These are phyloP conservation scores for Pteromalus puparum DNA, from an alignment of 1,140 invertebrate genomes.

Conservation along the genomic window DNA sequence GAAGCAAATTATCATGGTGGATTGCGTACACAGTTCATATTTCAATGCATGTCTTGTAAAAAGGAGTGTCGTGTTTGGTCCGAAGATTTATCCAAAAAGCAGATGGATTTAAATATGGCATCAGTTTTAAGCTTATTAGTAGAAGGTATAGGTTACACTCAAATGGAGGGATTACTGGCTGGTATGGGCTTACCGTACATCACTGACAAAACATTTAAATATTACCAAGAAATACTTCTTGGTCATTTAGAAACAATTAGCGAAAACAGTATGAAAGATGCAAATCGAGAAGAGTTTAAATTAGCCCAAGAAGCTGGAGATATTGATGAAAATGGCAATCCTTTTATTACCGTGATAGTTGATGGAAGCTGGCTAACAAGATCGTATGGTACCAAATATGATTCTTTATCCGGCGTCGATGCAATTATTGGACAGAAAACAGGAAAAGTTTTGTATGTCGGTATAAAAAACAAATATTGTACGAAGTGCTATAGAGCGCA, in stretches of 20 bases:
- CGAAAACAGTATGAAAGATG: conserved; percentile 41
- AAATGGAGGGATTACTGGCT: no score
- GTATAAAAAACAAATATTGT: conserved; percentile 63
- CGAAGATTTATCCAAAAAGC: no score
- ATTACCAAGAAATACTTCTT: not conserved
- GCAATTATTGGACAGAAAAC: conserved; percentile 58
- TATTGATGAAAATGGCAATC: conserved; percentile 53
- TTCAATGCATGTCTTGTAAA: conserved; percentile 48
- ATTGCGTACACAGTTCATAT: conserved; percentile 35
- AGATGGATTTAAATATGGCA: no score
- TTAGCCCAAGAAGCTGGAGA: conserved; percentile 46
- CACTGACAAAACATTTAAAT: no score
- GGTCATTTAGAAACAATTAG: conserved; percentile 10
- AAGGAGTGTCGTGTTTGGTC: conserved; percentile 18
- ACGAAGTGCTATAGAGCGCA: conserved; percentile 49
- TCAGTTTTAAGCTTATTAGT: no score
- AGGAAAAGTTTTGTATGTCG: conserved; percentile 57
- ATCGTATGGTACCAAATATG: no score
- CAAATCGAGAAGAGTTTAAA: conserved; percentile 21
- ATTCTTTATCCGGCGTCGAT: no score
- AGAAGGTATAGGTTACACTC: no score
- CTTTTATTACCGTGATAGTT: conserved; percentile 60
- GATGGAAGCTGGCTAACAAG: conserved; percentile 64
- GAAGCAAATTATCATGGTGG: not conserved
- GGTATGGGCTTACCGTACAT: no score